phyloP scores from a whole-genome alignment of 2,797 vertebrate genomes.

The Ibycter americanus region DNA sequence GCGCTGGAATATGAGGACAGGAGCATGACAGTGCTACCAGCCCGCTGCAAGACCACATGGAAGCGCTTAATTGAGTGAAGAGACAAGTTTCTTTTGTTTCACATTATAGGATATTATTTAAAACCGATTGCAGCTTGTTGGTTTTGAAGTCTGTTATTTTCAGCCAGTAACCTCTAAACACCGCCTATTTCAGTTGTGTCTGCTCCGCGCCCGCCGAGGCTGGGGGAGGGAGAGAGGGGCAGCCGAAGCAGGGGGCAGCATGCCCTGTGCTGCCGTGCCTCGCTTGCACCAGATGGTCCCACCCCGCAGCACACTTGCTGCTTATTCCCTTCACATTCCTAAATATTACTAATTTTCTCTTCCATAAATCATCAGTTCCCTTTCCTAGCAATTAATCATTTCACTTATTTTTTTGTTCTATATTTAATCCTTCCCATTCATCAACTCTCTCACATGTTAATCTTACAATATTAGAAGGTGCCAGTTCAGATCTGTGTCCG shows the following conservation, averaged over 20 bases:
- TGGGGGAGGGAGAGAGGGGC: not conserved
- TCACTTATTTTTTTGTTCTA: constrained; percentile 2
- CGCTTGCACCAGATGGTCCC: not conserved
- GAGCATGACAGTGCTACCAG: not conserved
- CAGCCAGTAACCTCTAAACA: not conserved
- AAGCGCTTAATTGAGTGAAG: not conserved
- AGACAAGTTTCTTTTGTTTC: not conserved
- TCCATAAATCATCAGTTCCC: constrained; percentile 37
- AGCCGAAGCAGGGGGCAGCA: not conserved
- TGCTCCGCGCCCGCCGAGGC: not conserved
- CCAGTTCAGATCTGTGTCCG: not conserved
- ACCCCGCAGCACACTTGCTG: not conserved
- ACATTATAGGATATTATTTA: not conserved
- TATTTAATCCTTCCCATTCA: constrained; percentile 58
- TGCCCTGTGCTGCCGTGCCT: not conserved
- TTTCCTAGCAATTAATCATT: constrained; percentile 55
- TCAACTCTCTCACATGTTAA: not conserved
- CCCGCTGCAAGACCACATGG: not conserved
- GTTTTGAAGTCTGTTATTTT: constrained; percentile 5
- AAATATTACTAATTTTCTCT: constrained; percentile 1
- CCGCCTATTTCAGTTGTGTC: not conserved
- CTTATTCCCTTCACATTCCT: not conserved
- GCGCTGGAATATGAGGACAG: not conserved
- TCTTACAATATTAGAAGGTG: not conserved
- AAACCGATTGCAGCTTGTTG: not conserved